Evolutionary conservation across 2,113 vertebrate genomes (phyloP), one percentile per base, ranked within the genome.

Genomic region (Pelecanus crispus): DNA sequence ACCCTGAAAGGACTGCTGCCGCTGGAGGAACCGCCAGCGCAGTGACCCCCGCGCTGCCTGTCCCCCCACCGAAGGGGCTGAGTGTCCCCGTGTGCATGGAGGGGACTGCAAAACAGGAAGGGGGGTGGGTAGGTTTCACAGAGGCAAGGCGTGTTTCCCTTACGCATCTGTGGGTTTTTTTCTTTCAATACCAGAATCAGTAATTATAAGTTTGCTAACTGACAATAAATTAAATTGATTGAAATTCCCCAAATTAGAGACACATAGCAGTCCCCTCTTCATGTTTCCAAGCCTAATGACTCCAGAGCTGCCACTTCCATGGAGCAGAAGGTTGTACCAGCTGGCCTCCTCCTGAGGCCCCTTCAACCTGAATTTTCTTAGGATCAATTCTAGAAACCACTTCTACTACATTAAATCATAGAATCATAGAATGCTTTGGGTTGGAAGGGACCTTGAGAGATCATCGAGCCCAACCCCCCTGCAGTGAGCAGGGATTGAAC

Each of bases 81-180:
- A 62, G 42, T 9, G 22, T 44, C 42, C 42, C 40, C 36, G 21
- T 3, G 20, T 38, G 47, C 8, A 2, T 15, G 44, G 44, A 47
- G 9, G 16, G 32, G 42, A n/a, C 44, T 63, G 53, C 13, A 63
- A 50, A 45, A 75, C 22, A 75, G 73, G 56, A 67, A 42, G 32
- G 5, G 40, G 40, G 9, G 9, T 34, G 9, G 14, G 55, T 12
- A 40, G 26, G 17, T 59, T 92, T 85, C 50, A n/a, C 13, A 73
- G 40, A 84, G 13, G 15, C 31, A 58, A 88, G 20, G 14, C 34
- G 3, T 59, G 17, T 34, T 77, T 83, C 7, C 45, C 16, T 5
- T 21, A 34, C 40, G 18, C 2, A 2, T 73, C 45, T 61, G 11
- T 10, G 1, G 0, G 4, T 34, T 53, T 28, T n/a, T n/a, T 50